Base-by-base conservation (phyloP, 2,888 invertebrate genomes). In the Aphidius colemani region DNA sequence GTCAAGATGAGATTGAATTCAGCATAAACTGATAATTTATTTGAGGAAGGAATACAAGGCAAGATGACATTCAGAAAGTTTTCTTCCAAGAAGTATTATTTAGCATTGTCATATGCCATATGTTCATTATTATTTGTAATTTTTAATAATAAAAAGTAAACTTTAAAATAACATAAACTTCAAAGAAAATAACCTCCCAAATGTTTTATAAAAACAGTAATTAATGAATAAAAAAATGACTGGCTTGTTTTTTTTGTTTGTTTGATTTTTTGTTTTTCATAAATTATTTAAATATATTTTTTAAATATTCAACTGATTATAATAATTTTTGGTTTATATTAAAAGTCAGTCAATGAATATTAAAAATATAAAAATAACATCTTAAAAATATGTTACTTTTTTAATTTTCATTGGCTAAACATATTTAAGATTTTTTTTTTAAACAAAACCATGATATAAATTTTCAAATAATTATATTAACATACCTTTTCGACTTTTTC, bases 401-500 rank as follows among this genome's bases (percentile, higher is more conserved):
- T 63, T 65, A 53, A 39, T 30, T 43, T 63, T 61, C 48, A 55
- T 30, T 30, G 30, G 30, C 30, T 30, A 30, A 61, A 67, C 18
- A 50, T 44, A 53, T 11, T 30, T n/a, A 5, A 53, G 53, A 51
- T n/a, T 53, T 39, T 66, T 61, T 49, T 18, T 65, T 66, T 58
- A 65, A 76, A 73, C 72, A 61, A 59, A 60, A 65, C 46, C 70
- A 70, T 69, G 67, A 56, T 57, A 70, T 67, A 58, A 62, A 70
- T 71, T 68, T 65, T 67, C 72, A 66, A 71, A 73, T 71, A 72
- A 69, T 56, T 72, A 18, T 18, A 51, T 73, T 69, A 76, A 88
- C 90, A 87, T 89, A 96, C 95, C 92, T 98, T 97, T 89, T 99
- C 99, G 51, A 99, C 99, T 82, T 93, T 93, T 84, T 99, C 99